Evolutionary conservation across 2,888 invertebrate genomes (phyloP).

Genomic region (Keiferia lycopersicella): DNA sequence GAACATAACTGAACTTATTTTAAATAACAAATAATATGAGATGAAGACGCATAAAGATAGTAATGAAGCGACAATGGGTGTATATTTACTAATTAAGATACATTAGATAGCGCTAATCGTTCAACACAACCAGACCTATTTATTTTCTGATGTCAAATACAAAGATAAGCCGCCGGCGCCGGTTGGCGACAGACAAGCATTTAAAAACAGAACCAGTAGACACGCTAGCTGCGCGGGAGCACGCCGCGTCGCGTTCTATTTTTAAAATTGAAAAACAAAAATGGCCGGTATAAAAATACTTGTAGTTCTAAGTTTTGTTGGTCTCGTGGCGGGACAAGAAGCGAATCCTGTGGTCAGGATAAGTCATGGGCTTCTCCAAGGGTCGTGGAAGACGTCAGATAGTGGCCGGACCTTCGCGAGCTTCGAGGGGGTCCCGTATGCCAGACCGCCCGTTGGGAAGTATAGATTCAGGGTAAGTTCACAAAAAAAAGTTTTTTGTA

Average conservation of each 20-base stretch:
- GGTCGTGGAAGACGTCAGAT: constrained; percentile 64
- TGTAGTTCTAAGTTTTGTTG: constrained; percentile 40
- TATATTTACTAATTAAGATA: too few relatives aligned
- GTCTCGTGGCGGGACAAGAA: constrained; percentile 44
- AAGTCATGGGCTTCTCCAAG: constrained; percentile 59
- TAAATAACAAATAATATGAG: too few relatives aligned
- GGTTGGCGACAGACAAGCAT: not conserved
- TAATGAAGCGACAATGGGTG: too few relatives aligned
- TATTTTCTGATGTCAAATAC: constrained; percentile 6
- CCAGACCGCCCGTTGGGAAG: constrained; percentile 83
- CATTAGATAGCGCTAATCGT: not conserved
- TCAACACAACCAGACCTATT: not conserved
- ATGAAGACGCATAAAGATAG: too few relatives aligned
- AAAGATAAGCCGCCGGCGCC: constrained; percentile 11
- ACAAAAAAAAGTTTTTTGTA: too few relatives aligned
- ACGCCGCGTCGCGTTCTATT: constrained; percentile 36
- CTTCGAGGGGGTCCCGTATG: constrained; percentile 85
- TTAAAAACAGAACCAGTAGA: constrained; percentile 18
- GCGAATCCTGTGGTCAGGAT: constrained; percentile 61
- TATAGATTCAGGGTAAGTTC: constrained; percentile 81
- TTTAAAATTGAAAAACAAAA: constrained; percentile 34
- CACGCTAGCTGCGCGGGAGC: constrained; percentile 17
- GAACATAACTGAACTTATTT: too few relatives aligned
- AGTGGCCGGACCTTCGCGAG: constrained; percentile 76
- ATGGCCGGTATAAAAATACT: constrained; percentile 38